Evolutionary conservation across 1,140 invertebrate genomes (phyloP).

Genomic region (Drosophila navojoa): DNA sequence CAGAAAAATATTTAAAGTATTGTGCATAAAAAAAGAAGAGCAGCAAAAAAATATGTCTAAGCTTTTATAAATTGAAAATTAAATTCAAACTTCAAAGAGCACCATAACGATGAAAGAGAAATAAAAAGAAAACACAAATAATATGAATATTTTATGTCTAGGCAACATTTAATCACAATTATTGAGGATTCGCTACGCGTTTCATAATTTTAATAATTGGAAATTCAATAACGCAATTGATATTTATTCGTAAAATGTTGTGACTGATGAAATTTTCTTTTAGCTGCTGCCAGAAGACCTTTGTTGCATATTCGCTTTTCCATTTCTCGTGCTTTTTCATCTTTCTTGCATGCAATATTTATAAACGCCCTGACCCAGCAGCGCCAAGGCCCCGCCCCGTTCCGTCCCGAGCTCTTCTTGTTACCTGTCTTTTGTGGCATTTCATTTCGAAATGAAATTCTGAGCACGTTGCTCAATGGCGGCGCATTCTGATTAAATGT

Average conservation of each 20-base stretch:
- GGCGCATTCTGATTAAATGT: slow-evolving; percentile 32
- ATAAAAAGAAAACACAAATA: neutral
- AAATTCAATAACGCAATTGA: slow-evolving; percentile 8
- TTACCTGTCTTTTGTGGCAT: slow-evolving; percentile 28
- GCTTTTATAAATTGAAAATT: neutral
- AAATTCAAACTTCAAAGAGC: neutral
- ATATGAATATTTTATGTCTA: neutral
- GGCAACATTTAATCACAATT: neutral
- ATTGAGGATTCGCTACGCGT: neutral
- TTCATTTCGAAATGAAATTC: slow-evolving; percentile 77
- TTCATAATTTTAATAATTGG: slow-evolving; percentile 3
- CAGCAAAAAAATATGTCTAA: neutral
- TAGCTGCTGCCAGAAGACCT: slow-evolving; percentile 12
- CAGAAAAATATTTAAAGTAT: neutral
- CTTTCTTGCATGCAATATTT: slow-evolving; percentile 64
- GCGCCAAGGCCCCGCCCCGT: neutral
- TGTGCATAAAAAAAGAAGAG: neutral
- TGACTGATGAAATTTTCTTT: neutral
- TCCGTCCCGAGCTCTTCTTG: neutral
- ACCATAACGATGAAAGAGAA: neutral
- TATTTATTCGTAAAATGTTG: neutral
- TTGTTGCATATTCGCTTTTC: slow-evolving; percentile 30
- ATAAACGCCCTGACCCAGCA: slow-evolving; percentile 38
- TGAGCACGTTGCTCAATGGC: slow-evolving; percentile 62
- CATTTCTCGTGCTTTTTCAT: slow-evolving; percentile 35